A percentile compares a stretch with the other conserved stretches of the same genome.
Evolutionary conservation across 2,888 invertebrate genomes (phyloP).

Genomic region (Himalopsyche anomala): DNA sequence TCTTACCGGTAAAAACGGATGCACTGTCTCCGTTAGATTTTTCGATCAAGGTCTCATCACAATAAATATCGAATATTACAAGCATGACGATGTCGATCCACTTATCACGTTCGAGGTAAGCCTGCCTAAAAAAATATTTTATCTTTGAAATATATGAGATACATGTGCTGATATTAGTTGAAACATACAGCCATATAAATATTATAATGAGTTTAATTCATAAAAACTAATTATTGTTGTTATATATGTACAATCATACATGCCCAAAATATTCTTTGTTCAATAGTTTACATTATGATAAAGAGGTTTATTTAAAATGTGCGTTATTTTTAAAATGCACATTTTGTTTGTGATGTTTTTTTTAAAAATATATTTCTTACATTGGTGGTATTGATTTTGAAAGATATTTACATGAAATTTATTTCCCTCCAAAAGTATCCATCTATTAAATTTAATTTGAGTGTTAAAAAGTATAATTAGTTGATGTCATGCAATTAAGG

Average conservation of each 20-base stretch:
- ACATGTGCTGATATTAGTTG: not conserved
- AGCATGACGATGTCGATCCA: constrained; percentile 84
- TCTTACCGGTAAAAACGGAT: constrained; percentile 83
- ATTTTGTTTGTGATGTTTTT: not conserved
- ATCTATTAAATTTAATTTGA: too few relatives aligned
- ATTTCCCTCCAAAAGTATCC: not conserved
- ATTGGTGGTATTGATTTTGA: constrained; percentile 9
- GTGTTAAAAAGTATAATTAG: not conserved
- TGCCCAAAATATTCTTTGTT: not conserved
- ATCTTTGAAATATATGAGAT: not conserved
- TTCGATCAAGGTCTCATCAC: constrained; percentile 87
- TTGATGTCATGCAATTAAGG: not conserved
- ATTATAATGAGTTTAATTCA: not conserved
- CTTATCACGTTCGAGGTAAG: constrained; percentile 87
- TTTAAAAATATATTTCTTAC: constrained; percentile 2
- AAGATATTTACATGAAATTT: not conserved
- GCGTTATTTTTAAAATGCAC: not conserved
- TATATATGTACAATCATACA: not conserved
- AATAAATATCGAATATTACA: constrained; percentile 89
- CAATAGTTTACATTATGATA: constrained; percentile 47
- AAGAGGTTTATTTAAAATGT: not conserved
- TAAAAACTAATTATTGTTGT: not conserved
- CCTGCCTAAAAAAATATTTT: not conserved
- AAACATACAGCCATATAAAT: not conserved
- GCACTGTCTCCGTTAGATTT: constrained; percentile 83